Base-by-base conservation (phyloP, 2,113 vertebrate genomes). In the Phrynosoma blainvillii region DNA sequence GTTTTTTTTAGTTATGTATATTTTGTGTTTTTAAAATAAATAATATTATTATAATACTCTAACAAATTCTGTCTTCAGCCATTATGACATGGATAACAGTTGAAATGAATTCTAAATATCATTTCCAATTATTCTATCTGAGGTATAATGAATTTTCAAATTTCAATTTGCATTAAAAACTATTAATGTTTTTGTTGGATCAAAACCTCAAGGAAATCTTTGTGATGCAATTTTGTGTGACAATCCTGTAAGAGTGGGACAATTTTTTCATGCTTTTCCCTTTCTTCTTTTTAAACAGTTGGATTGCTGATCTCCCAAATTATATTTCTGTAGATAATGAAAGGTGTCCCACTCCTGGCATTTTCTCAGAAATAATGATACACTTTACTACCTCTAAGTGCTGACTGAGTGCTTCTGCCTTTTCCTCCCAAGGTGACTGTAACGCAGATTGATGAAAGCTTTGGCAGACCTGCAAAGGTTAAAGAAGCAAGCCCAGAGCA, bases 381-480 rank as follows among this genome's bases (percentile, higher is more conserved):
- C 95, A 96, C 95, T 97, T 97, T 96, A 93, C 94, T 94, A 95
- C 93, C 93, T 96, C 93, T 96, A 97, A 96, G 94, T 97, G 97
- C 96, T 97, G 97, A 97, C 95, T 93, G 94, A 96, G 94, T 96
- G 93, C 92, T 96, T 96, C 94, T 95, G 93, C 94, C 95, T 96
- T 95, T 91, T 90, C 94, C 96, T 95, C 95, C 95, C 96, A 97
- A 96, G 96, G 96, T 97, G 96, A 97, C 94, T 95, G 89, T 97
- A 97, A 97, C 96, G 92, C 94, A 97, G 97, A 97, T 96, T 96
- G 97, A 97, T 97, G 96, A 95, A 95, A 96, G 96, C 96, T 97
- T 96, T 4, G 5, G 86, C 80, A 89, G 91, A 93, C 95, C 89
- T 94, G 92, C 92, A 96, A 96, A 97, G 96, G 97, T 97, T 97